Evolutionary conservation across 1,140 invertebrate species (phyloP), one percentile per base, ranked within the genome.

Genomic region (Anagrus nilaparvatae): DNA sequence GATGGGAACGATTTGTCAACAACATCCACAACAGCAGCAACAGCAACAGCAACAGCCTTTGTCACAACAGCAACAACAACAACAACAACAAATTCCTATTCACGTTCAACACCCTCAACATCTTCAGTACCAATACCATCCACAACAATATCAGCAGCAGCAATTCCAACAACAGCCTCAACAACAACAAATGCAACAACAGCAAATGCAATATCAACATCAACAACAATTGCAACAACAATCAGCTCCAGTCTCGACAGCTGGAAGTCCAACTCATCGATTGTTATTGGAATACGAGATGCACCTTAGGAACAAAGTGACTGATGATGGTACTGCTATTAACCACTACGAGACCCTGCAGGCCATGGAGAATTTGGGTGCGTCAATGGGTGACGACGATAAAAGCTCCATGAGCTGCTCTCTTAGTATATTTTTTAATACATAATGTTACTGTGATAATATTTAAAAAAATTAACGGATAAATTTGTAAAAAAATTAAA

Each of bases 351-450:
- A 94, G 70, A 87, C 88, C 32, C 71, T 95, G 36, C 88, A 93
- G 66, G 91, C 87, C 69, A 92, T 92, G 87, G 90, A 95, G 68
- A 92, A 94, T 71, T 74, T 94, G 66, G 89, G 85, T 87, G 67
- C 73, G 69, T 39, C 6, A 8, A 88, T 3, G 9, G 3, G 16
- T 5, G 28, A 5, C 5, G 28, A 30, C 4, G n/a, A 30, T 30
- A 13, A 10, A 30, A n/a, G n/a, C 10, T n/a, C 5, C 12, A 30
- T 13, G 28, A n/a, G n/a, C n/a, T n/a, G n/a, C n/a, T n/a, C n/a
- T n/a, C n/a, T n/a, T n/a, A n/a, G n/a, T n/a, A n/a, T n/a, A n/a
- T n/a, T n/a, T n/a, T n/a, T n/a, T n/a, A n/a, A n/a, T n/a, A n/a
- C n/a, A n/a, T n/a, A n/a, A n/a, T n/a, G n/a, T n/a, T n/a, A n/a